Conservation (phyloP, 2,113 vertebrate species). For the Brachypteracias leptosomus region DNA sequence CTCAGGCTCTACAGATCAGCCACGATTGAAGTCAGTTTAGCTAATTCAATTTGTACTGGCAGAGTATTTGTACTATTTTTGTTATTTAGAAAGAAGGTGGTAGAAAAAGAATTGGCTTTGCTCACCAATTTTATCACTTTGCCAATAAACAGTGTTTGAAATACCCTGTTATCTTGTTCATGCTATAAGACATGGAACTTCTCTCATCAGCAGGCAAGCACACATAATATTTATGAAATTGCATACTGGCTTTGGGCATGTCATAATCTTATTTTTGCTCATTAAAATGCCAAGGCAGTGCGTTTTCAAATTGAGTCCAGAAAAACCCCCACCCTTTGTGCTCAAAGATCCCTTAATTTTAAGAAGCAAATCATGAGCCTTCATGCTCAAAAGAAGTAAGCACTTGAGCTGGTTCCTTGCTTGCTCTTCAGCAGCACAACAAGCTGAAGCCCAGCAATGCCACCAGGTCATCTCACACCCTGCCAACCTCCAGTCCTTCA, state of each 20-base stretch:
- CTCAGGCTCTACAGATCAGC: background rate
- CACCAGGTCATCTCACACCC: background rate
- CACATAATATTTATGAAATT: background rate
- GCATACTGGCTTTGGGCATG: background rate
- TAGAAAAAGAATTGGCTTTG: background rate
- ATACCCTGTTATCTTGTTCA: slow-evolving; percentile 14
- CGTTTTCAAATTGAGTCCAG: background rate
- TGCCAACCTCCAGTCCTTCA: background rate
- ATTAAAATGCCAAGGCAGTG: background rate
- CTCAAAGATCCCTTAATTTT: background rate
- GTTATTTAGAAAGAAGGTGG: background rate
- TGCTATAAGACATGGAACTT: background rate
- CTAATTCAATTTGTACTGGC: background rate
- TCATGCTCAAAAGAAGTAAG: background rate
- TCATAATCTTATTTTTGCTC: background rate
- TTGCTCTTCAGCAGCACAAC: background rate
- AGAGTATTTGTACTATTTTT: background rate
- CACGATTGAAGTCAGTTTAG: background rate
- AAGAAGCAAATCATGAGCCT: background rate
- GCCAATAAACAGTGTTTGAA: background rate
- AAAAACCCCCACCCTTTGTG: background rate
- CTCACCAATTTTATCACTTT: background rate
- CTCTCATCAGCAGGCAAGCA: background rate
- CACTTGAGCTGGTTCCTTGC: background rate
- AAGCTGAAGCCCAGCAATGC: background rate